phyloP scores from a whole-genome alignment of 2,797 vertebrate genomes.

The Oreochromis grahami region DNA sequence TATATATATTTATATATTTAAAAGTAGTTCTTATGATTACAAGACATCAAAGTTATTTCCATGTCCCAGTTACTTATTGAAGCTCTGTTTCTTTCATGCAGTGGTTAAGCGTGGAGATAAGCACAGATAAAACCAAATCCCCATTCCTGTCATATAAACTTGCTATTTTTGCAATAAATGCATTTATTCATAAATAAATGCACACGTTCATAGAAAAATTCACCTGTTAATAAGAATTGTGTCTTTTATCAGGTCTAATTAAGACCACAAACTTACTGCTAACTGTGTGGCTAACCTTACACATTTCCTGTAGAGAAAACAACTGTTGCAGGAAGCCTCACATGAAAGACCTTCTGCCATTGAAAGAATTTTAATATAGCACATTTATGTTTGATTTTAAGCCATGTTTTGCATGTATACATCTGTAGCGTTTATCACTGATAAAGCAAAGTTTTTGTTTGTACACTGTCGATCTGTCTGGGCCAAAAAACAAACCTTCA shows the following conservation, averaged over 20 bases:
- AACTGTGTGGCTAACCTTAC: constrained; percentile 9
- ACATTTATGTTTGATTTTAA: rapidly evolving
- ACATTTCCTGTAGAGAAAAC: constrained; percentile 43
- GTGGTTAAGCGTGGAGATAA: neutral
- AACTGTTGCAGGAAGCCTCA: neutral
- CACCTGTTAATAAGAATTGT: neutral
- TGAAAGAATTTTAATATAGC: neutral
- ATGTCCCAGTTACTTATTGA: neutral
- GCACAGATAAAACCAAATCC: neutral
- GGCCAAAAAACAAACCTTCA: neutral
- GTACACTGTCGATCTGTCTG: neutral
- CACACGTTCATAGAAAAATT: neutral
- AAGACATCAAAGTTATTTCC: neutral
- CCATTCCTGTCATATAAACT: neutral
- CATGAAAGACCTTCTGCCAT: neutral
- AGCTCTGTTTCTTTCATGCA: neutral
- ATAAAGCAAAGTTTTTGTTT: neutral
- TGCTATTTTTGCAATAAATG: neutral
- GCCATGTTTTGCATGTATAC: neutral
- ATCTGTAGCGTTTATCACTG: neutral
- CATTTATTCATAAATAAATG: neutral
- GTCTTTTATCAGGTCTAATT: neutral
- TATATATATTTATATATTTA: neutral
- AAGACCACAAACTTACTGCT: neutral
- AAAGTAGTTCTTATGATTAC: neutral